Conservation (phyloP, 1,140 invertebrate species). For the Trypoxylus dichotomus region DNA sequence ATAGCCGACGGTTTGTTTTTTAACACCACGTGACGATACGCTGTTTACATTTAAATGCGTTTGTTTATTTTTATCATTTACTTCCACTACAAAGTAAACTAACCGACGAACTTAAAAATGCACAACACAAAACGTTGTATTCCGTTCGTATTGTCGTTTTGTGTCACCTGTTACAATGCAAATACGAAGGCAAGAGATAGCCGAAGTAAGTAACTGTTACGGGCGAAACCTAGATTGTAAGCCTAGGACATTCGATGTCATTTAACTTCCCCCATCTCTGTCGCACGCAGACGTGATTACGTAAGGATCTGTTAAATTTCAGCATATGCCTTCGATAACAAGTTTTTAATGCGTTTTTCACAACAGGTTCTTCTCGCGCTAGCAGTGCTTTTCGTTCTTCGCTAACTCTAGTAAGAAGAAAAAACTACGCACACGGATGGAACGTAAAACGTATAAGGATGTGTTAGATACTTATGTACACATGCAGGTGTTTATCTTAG, state of each 20-base stretch:
- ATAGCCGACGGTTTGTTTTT: no score
- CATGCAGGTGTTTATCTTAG: neutral
- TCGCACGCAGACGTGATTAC: constrained; percentile 9
- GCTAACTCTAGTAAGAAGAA: neutral
- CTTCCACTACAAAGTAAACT: no score
- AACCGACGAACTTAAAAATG: no score
- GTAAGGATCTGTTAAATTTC: constrained; percentile 25
- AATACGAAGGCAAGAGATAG: neutral
- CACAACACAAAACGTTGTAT: no score
- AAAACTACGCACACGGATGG: neutral
- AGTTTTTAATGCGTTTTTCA: constrained; percentile 35
- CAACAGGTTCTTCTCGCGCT: constrained; percentile 18
- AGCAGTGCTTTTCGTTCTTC: neutral
- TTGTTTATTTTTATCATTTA: no score
- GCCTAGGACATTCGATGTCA: constrained; percentile 41
- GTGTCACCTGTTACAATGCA: constrained; percentile 19
- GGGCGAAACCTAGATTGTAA: constrained; percentile 36
- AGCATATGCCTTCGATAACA: constrained; percentile 27
- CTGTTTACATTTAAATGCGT: no score
- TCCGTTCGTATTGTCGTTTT: neutral
- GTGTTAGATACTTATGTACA: neutral
- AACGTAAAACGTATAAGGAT: neutral
- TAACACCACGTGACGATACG: no score
- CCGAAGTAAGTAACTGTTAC: constrained; percentile 38
- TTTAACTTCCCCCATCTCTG: constrained; percentile 34